These are phyloP conservation scores for Parapsyche elsis DNA, from an alignment of 1,140 invertebrate genomes.

Conservation along the genomic window DNA sequence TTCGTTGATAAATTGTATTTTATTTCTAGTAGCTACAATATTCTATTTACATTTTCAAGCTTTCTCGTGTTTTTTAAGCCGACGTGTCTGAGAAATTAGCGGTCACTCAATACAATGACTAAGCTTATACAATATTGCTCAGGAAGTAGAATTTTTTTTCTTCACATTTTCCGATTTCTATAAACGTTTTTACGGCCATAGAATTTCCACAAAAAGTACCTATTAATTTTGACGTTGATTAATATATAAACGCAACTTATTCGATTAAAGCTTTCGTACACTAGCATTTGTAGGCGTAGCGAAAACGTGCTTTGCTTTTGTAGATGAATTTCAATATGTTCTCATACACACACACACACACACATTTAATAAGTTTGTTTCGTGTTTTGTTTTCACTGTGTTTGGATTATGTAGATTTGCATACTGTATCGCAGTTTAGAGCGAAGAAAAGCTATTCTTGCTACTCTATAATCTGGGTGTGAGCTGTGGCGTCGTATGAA, in stretches of 20 bases:
- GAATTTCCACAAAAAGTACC: background rate
- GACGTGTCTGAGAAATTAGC: no score
- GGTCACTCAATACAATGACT: no score
- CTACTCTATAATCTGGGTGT: background rate
- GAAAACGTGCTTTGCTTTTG: background rate
- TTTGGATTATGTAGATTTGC: conserved; percentile 30
- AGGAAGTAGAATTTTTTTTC: no score
- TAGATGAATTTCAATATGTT: conserved; percentile 13
- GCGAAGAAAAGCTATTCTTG: conserved; percentile 21
- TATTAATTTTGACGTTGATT: background rate
- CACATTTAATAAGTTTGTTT: conserved; percentile 26
- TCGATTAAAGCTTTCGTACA: background rate
- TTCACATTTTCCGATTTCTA: no score
- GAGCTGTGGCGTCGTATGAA: background rate
- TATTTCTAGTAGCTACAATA: no score
- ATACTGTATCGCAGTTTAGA: conserved; percentile 11
- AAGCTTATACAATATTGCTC: no score
- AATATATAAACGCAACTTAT: background rate
- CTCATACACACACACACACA: background rate
- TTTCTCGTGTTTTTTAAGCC: no score
- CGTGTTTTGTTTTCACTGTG: conserved; percentile 22
- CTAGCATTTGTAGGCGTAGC: background rate
- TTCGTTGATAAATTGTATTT: no score
- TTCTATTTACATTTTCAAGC: no score
- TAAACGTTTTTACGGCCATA: no score